These are phyloP conservation scores for Leucophora obtusa DNA, from an alignment of 2,888 invertebrate genomes.

Conservation along the genomic window DNA sequence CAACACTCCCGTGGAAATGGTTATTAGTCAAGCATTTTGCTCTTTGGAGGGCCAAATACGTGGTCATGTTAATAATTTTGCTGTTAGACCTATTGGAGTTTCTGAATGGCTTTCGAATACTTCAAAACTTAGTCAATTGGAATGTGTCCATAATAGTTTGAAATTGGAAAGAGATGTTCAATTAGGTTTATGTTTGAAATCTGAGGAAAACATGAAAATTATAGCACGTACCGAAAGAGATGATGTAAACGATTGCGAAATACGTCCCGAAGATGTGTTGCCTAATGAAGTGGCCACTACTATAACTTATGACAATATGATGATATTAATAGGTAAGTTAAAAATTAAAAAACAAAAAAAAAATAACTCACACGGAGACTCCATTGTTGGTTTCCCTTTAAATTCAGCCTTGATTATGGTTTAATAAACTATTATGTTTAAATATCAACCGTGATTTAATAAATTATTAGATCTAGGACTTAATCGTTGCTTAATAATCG, in stretches of 20 bases:
- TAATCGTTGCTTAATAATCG: no score
- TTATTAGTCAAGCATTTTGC: constrained; percentile 90
- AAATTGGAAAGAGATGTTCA: constrained; percentile 93
- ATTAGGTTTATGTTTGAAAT: constrained; percentile 83
- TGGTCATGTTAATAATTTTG: constrained; percentile 84
- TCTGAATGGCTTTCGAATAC: constrained; percentile 93
- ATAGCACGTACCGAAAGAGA: constrained; percentile 90
- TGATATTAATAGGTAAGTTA: constrained; percentile 88
- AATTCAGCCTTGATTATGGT: no score
- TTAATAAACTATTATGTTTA: no score
- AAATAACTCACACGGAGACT: no score
- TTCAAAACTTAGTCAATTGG: constrained; percentile 91
- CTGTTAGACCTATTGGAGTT: constrained; percentile 85
- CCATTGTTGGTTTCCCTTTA: no score
- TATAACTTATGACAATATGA: constrained; percentile 89
- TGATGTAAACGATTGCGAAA: constrained; percentile 86
- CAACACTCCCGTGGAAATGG: constrained; percentile 90
- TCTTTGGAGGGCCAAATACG: constrained; percentile 87
- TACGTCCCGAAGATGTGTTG: constrained; percentile 88
- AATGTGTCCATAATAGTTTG: constrained; percentile 95
- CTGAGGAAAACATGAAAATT: constrained; percentile 83
- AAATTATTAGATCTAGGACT: no score
- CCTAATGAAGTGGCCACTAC: constrained; percentile 87
- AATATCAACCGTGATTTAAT: no score
- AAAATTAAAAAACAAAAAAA: no score